Evolutionary conservation across 53 echinoderm and acorn worm genomes (phyloP), one percentile per base, ranked within the genome.

Genomic region (Actinopyga echinites): DNA sequence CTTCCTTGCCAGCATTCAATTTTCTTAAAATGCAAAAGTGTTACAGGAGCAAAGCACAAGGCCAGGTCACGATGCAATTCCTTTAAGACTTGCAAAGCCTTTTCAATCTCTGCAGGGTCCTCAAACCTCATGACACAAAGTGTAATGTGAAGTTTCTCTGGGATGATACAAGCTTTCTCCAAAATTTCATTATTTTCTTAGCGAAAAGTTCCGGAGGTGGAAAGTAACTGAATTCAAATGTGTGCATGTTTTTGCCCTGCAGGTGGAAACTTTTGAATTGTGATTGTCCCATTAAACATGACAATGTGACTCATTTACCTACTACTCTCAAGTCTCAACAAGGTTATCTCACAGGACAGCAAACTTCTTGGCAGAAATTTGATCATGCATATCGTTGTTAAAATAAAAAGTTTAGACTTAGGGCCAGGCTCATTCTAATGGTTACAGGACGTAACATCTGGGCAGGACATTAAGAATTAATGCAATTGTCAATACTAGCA

Each of bases 81-180:
- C 84, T 94, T 86, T 2, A 97, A 86, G 30, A 92, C 92, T n/a
- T 85, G 49, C 22, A 88, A 58, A 49, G 94, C 93, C 32, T 74
- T 74, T 32, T 87, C 80, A 52, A 82, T 85, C 57, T 97, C 80
- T 5, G 84, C 71, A 21, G 79, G 26, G 21, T 75, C 69, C 75
- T 87, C 75, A 2, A 94, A 88, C 9, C 85, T 61, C 69, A 94
- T 66, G 9, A 89, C 92, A 69, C 90, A 90, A 25, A 97, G 84
- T 0, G 97, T 97, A 31, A 97, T 58, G 71, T 97, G 97, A 26
- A 97, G 90, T 36, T 88, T 79, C 21, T 84, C 65, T 1, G 78
- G 82, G 26, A 86, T 56, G 42, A 66, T 89, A 22, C 90, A 79
- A 17, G 88, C 64, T 0, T 85, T 36, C 15, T 83, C 61, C 12